A percentile compares a stretch with the other conserved stretches of the same genome.
These are phyloP conservation scores for Gonioctena quinquepunctata DNA, from an alignment of 1,140 invertebrate species.

Conservation along the genomic window DNA sequence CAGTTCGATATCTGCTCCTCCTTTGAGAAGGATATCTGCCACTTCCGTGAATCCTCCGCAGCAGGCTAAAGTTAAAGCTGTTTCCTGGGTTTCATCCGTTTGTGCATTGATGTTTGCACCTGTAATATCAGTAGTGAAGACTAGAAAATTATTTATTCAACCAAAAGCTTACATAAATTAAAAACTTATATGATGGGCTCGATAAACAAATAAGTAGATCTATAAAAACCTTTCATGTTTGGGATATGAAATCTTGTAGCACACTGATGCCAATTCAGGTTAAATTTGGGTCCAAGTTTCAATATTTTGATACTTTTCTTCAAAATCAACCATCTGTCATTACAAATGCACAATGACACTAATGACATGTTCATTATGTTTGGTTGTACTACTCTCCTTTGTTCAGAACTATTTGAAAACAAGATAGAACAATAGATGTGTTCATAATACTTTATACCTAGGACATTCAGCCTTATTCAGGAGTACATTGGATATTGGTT, in stretches of 20 bases:
- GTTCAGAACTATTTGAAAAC: too few relatives aligned
- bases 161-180: not conserved
- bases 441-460: too few relatives aligned
- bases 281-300: too few relatives aligned
- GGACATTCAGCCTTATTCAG: too few relatives aligned
- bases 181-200: too few relatives aligned
- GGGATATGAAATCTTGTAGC: too few relatives aligned
- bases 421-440: too few relatives aligned
- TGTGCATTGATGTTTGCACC: slow-evolving; percentile 97
- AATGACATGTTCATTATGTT: too few relatives aligned
- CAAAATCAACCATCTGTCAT: not conserved
- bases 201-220: not conserved
- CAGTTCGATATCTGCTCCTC: slow-evolving; percentile 92
- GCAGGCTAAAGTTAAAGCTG: slow-evolving; percentile 93
- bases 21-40: slow-evolving; percentile 94
- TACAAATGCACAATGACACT: not conserved
- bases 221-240: not conserved
- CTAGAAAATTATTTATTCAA: not conserved
- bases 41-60: slow-evolving; percentile 97
- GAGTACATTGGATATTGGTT: too few relatives aligned
- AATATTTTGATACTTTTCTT: not conserved
- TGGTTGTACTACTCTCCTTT: too few relatives aligned
- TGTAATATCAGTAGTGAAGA: slow-evolving; percentile 39
- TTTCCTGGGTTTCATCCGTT: slow-evolving; percentile 98
- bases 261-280: too few relatives aligned